Base-by-base conservation (phyloP, 2,797 vertebrate genomes). In the Poliocrania exsul region DNA sequence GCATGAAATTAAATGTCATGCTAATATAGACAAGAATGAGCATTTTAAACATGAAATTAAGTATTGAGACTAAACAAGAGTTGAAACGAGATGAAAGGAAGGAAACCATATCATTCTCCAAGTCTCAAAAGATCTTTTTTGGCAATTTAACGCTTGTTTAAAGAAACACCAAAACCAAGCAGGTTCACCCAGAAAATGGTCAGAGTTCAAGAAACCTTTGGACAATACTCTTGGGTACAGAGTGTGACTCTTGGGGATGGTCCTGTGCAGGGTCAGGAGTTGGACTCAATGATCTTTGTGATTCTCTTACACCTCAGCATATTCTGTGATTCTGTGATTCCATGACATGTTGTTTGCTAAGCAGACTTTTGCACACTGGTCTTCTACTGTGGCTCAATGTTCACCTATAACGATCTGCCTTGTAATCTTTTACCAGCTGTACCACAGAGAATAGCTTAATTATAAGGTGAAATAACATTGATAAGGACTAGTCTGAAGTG, bases 1-100 rank as follows among this genome's bases (percentile, higher is more conserved):
- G 51, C 70, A 93, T 93, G 56, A 84, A 96, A 96, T 95, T 93
- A 75, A 83, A 90, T 86, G 70, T 93, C 70, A 81, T 92, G 58
- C 47, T 90, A 84, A 92, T 72, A 90, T 69, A 35, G 49, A 75
- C 20, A 78, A 53, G 8, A n/a, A 86, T 26, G 49, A 88, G 54
- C 8, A 56, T 58, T 86, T 81, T 81, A 91, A 79, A 81, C 23
- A 56, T 5, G 13, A 74, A 81, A 57, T 9, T 42, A 83, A 70
- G 16, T 64, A 47, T 7, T 74, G 29, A 87, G 29, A 82, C 24
- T 47, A 58, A 82, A 64, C 2, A 80, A 54, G 53, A 66, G 15
- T 77, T 89, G 29, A 70, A 89, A 77, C 35, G 1, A 81, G n/a
- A 46, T 53, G 2, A 47, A 81, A 51, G 15, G 21, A 84, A 70